These are phyloP conservation scores for Hermetia illucens DNA, from an alignment of 1,140 invertebrate species.

Conservation along the genomic window DNA sequence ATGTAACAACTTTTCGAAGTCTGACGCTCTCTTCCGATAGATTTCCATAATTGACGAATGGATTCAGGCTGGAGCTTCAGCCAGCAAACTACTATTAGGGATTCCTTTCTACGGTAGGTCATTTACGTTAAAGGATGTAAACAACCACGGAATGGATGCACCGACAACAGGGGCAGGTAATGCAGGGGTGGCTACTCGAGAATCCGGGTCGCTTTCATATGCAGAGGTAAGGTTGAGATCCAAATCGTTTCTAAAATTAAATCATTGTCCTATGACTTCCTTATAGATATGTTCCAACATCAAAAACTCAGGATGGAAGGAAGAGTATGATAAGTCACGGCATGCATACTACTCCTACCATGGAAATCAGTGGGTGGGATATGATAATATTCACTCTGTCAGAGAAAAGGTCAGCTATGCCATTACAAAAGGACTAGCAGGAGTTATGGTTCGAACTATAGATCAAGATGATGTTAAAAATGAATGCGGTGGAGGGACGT, in stretches of 20 bases:
- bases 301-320: slow-evolving; percentile 35
- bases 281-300: no score
- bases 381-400: slow-evolving; percentile 46
- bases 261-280: no score
- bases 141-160: slow-evolving; percentile 33
- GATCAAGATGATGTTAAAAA: slow-evolving; percentile 59
- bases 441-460: slow-evolving; percentile 58
- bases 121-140: slow-evolving; percentile 36
- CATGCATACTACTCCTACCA: slow-evolving; percentile 48
- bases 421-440: slow-evolving; percentile 36
- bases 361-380: slow-evolving; percentile 57
- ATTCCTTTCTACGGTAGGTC: slow-evolving; percentile 42
- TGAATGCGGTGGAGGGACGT: slow-evolving; percentile 39
- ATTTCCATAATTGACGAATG: slow-evolving; percentile 23
- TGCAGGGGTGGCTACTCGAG: slow-evolving; percentile 48
- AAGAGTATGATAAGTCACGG: slow-evolving; percentile 36
- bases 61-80: slow-evolving; percentile 31
- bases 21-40: background rate
- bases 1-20: no score
- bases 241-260: no score
- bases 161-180: slow-evolving; percentile 36
- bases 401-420: slow-evolving; percentile 39
- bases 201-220: slow-evolving; percentile 51
- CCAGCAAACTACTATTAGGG: slow-evolving; percentile 45
- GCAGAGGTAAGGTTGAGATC: no score